Conservation (phyloP, 2,888 invertebrate species). For the Tuta absoluta region DNA sequence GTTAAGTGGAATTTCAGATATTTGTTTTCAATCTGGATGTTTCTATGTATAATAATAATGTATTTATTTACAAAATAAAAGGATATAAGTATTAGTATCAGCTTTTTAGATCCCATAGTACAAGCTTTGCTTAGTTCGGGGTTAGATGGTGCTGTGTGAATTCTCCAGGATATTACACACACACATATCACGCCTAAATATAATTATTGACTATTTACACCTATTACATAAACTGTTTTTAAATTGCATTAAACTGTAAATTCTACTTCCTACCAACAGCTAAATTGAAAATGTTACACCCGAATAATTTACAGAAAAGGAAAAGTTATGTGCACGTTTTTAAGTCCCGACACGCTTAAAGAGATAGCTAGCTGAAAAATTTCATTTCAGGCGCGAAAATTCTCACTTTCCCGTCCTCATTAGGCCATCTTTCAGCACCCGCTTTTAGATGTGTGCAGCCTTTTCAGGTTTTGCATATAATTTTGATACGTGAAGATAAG, state of each 20-base stretch:
- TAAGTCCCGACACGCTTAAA: slow-evolving; percentile 52
- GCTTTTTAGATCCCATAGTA: too few relatives aligned
- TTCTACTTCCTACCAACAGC: background rate
- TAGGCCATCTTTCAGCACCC: slow-evolving; percentile 42
- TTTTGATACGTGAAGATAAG: background rate
- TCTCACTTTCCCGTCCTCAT: slow-evolving; percentile 64
- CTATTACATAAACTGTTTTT: too few relatives aligned
- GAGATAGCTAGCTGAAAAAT: slow-evolving; percentile 50
- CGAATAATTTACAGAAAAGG: background rate
- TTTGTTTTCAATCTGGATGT: too few relatives aligned
- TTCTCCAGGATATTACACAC: too few relatives aligned
- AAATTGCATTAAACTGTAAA: background rate
- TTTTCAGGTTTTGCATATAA: slow-evolving; percentile 3
- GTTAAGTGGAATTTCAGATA: too few relatives aligned
- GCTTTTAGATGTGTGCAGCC: background rate
- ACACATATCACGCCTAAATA: too few relatives aligned
- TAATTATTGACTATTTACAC: too few relatives aligned
- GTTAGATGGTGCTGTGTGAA: too few relatives aligned
- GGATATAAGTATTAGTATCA: too few relatives aligned
- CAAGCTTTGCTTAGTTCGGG: too few relatives aligned
- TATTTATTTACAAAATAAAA: too few relatives aligned
- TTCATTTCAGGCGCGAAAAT: slow-evolving; percentile 61
- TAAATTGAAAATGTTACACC: slow-evolving; percentile 43
- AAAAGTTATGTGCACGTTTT: background rate
- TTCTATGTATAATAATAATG: too few relatives aligned